Conservation (phyloP, 1,140 invertebrate species). For the Tetragnatha versicolor region DNA sequence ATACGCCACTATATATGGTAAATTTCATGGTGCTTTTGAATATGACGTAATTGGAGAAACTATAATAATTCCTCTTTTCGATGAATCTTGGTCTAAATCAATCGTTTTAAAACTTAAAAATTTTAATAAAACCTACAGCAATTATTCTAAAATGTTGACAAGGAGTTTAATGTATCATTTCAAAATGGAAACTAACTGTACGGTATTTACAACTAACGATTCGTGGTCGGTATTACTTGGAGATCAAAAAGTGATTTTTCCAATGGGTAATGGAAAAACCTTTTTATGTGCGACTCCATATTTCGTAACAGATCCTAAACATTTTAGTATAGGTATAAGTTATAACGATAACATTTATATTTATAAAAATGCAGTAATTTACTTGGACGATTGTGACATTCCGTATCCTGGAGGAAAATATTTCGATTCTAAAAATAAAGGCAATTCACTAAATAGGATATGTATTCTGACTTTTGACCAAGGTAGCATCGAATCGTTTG, state of each 20-base stretch:
- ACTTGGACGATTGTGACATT: constrained; percentile 1
- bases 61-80: background rate
- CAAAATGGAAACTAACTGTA: constrained; percentile 11
- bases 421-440: background rate
- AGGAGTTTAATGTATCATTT: constrained; percentile 9
- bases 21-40: background rate
- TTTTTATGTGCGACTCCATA: background rate
- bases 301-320: background rate
- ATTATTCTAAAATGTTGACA: background rate
- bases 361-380: constrained; percentile 20
- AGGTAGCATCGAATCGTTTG: background rate
- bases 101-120: constrained; percentile 24
- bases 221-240: constrained; percentile 10
- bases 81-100: constrained; percentile 1
- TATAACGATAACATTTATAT: constrained; percentile 15
- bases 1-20: constrained; percentile 8
- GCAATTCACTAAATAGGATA: background rate
- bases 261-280: background rate
- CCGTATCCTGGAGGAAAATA: constrained; percentile 21
- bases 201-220: background rate
- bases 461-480: background rate
- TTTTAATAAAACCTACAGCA: constrained; percentile 3
- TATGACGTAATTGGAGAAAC: background rate
- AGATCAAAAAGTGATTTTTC: background rate
- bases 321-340: background rate